These are phyloP conservation scores for Drosophila mimica DNA, from an alignment of 2,888 invertebrate genomes.

Conservation along the genomic window DNA sequence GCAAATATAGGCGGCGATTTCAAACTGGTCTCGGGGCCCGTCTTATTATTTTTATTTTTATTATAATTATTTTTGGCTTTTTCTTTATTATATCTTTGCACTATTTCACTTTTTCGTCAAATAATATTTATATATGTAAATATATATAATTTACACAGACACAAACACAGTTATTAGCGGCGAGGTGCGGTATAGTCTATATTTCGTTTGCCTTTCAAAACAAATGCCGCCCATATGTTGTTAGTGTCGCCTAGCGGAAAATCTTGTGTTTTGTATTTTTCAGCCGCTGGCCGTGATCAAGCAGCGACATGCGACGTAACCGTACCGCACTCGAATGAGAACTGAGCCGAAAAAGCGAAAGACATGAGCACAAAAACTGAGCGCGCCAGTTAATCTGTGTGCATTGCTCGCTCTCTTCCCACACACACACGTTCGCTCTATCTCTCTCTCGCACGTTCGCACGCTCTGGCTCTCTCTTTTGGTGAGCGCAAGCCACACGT, in stretches of 20 bases:
- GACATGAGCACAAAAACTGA: conserved; percentile 40
- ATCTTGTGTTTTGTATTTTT: conserved; percentile 60
- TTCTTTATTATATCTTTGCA: conserved; percentile 57
- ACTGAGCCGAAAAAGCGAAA: conserved; percentile 39
- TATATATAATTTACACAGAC: conserved; percentile 9
- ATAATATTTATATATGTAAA: conserved; percentile 4
- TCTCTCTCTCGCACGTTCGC: conserved; percentile 21
- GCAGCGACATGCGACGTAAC: conserved; percentile 64
- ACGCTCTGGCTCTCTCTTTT: conserved; percentile 29
- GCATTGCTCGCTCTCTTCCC: conserved; percentile 21
- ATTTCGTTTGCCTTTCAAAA: conserved; percentile 76
- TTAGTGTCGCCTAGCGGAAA: conserved; percentile 58
- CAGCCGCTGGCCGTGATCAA: conserved; percentile 50
- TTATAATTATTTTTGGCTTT: conserved; percentile 49
- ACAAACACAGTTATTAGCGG: conserved; percentile 54
- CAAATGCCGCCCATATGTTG: conserved; percentile 73
- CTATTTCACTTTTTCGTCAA: conserved; percentile 63
- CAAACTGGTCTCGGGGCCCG: conserved; percentile 68
- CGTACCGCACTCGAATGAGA: conserved; percentile 71
- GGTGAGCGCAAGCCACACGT: conserved; percentile 44
- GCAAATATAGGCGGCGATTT: conserved; percentile 78
- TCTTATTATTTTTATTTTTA: conserved; percentile 67
- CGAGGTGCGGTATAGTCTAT: conserved; percentile 71
- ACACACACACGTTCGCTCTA: conserved; percentile 14
- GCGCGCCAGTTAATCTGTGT: conserved; percentile 57